Conservation (phyloP, 2,113 vertebrate species). For the Petromus typicus region DNA sequence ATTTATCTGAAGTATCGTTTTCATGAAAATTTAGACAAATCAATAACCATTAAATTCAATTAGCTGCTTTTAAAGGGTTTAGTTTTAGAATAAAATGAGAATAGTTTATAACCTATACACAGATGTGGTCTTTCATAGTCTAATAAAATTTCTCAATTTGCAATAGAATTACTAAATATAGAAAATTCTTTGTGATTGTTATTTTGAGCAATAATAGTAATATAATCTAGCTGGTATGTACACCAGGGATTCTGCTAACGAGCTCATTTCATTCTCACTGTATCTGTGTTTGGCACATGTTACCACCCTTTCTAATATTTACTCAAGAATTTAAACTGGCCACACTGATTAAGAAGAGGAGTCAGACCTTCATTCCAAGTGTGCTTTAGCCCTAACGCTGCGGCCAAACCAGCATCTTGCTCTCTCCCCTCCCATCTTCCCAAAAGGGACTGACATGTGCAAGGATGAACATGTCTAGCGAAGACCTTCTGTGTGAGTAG, state of each 20-base stretch:
- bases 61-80: constrained; percentile 22
- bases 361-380: background rate
- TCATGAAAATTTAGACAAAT: constrained; percentile 47
- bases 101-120: constrained; percentile 3
- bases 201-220: constrained; percentile 30
- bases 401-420: too few species aligned
- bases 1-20: constrained; percentile 51
- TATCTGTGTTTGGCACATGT: background rate
- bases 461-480: background rate
- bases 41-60: constrained; percentile 40
- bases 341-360: background rate
- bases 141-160: constrained; percentile 36
- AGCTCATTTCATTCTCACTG: background rate
- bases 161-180: constrained; percentile 11
- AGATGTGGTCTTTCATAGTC: background rate
- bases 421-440: background rate
- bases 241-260: background rate
- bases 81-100: constrained; percentile 38
- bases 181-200: background rate
- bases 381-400: background rate
- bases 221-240: too few species aligned
- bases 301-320: background rate
- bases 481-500: background rate
- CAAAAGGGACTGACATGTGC: background rate
- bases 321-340: background rate